A percentile compares a stretch with the other conserved stretches of the same genome.
phyloP scores from a whole-genome alignment of 2,113 vertebrate species.

The Nansenia antarctica region DNA sequence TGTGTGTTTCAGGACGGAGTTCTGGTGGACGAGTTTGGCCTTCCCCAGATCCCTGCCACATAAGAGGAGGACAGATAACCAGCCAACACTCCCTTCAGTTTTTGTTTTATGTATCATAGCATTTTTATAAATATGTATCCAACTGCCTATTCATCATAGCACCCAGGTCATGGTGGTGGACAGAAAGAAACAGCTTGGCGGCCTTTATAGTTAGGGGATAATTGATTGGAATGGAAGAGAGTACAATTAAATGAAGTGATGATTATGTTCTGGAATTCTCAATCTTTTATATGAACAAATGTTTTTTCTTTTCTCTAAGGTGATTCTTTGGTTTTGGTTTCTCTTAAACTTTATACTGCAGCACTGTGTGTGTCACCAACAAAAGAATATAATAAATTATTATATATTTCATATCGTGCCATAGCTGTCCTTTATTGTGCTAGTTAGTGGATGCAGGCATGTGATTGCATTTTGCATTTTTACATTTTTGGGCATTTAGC shows the following conservation, averaged over 20 bases:
- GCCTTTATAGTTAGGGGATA: constrained; percentile 8
- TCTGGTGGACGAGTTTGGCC: constrained; percentile 95
- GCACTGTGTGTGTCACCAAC: constrained; percentile 33
- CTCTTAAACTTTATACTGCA: constrained; percentile 65
- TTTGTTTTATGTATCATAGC: constrained; percentile 56
- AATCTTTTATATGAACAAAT: constrained; percentile 8
- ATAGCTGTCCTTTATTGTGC: too few relatives aligned
- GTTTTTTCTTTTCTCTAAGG: constrained; percentile 27
- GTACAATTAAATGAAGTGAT: background rate
- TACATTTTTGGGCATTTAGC: too few relatives aligned
- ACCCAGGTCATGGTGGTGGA: constrained; percentile 26
- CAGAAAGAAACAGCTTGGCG: constrained; percentile 23
- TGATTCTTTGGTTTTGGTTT: constrained; percentile 47
- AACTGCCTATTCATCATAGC: constrained; percentile 39
- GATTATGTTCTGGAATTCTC: constrained; percentile 6
- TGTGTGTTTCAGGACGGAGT: constrained; percentile 86
- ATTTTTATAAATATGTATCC: constrained; percentile 55
- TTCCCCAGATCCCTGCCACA: constrained; percentile 96
- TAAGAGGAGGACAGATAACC: constrained; percentile 63
- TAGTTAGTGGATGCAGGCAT: too few relatives aligned
- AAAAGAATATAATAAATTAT: constrained; percentile 65
- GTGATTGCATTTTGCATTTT: too few relatives aligned
- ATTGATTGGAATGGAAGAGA: constrained; percentile 16
- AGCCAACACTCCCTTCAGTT: background rate
- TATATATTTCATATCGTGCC: constrained; percentile 70